Conservation (phyloP, 1,140 invertebrate genomes). For the Propsilocerus akamusi region DNA sequence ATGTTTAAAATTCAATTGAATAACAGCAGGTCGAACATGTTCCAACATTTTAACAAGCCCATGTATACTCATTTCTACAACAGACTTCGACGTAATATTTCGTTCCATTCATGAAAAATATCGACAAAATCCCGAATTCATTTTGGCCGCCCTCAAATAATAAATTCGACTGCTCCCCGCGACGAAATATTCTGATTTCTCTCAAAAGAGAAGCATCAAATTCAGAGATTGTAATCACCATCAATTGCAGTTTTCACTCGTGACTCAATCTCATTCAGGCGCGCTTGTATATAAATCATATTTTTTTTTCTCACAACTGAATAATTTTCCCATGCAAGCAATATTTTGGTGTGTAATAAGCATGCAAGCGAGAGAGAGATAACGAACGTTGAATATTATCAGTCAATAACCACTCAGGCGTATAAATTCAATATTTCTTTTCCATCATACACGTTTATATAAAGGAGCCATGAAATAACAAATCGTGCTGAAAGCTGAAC, state of each 20-base stretch:
- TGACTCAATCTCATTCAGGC: not conserved
- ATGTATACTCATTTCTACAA: no score
- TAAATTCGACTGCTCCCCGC: no score
- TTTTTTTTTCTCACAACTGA: not conserved
- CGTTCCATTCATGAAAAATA: no score
- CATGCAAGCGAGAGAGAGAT: no score
- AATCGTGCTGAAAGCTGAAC: slow-evolving; percentile 1
- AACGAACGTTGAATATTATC: slow-evolving; percentile 1
- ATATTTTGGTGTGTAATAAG: not conserved
- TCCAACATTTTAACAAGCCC: no score
- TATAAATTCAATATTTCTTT: not conserved
- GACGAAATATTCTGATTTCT: no score
- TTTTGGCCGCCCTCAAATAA: no score
- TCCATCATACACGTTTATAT: not conserved
- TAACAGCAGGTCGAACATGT: not conserved
- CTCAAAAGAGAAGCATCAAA: no score
- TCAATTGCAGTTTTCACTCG: slow-evolving; percentile 1
- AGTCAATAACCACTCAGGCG: slow-evolving; percentile 1
- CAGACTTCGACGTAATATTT: no score
- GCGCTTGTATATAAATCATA: not conserved
- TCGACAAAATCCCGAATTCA: no score
- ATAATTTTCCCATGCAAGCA: not conserved
- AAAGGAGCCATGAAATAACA: not conserved
- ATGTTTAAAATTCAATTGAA: slow-evolving; percentile 3
- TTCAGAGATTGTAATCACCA: not conserved